These are phyloP conservation scores for Aulostomus chinensis DNA, from an alignment of 2,797 vertebrate species.

Conservation along the genomic window DNA sequence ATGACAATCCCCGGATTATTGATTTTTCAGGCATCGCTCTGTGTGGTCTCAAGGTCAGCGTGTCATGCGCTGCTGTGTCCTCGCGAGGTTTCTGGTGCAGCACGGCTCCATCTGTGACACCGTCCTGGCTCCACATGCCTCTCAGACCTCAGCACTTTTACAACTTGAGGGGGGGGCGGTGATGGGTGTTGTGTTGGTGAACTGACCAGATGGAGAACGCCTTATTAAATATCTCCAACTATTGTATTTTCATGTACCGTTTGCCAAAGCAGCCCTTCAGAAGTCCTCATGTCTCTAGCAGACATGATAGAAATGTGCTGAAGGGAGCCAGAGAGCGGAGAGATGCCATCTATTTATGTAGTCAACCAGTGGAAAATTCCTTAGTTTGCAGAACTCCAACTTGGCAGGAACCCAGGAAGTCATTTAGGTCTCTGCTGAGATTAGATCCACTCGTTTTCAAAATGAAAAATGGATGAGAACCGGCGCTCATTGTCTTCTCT, in stretches of 20 bases:
- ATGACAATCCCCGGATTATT: constrained; percentile 30
- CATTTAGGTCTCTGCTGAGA: constrained; percentile 64
- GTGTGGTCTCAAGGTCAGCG: constrained; percentile 49
- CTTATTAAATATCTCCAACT: no score
- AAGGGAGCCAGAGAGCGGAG: constrained; percentile 33
- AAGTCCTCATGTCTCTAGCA: neutral
- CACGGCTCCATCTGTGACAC: neutral
- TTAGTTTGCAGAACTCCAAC: constrained; percentile 65
- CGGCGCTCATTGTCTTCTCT: constrained; percentile 58
- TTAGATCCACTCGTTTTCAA: constrained; percentile 67
- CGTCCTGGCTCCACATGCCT: constrained; percentile 14
- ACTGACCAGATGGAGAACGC: no score
- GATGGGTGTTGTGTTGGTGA: no score
- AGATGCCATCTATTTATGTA: constrained; percentile 53
- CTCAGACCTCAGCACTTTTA: neutral
- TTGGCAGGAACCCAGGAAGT: constrained; percentile 70
- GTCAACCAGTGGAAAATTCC: constrained; percentile 74
- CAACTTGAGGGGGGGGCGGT: neutral
- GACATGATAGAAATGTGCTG: constrained; percentile 25
- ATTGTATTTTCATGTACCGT: no score
- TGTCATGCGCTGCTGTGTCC: constrained; percentile 31
- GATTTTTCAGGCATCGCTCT: constrained; percentile 38
- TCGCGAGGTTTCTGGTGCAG: constrained; percentile 22
- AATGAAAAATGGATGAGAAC: constrained; percentile 75
- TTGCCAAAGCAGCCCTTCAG: no score